Percentiles rank a stretch among this genome's conserved stretches.
phyloP scores from a whole-genome alignment of 2,888 invertebrate genomes.

The Dynastes maya region DNA sequence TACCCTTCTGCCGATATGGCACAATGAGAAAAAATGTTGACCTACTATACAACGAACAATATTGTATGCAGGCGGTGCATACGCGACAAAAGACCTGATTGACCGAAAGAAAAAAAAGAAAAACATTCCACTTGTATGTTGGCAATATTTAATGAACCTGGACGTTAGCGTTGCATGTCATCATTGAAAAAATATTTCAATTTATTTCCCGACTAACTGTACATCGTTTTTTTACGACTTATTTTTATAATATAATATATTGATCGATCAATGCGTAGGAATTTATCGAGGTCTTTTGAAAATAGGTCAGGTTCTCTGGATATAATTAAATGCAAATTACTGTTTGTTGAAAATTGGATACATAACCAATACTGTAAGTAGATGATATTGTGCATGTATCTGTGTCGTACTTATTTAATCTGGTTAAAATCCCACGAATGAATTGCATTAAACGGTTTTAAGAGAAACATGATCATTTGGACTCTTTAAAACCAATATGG shows the following conservation, averaged over 20 bases:
- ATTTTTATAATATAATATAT: conserved; percentile 21
- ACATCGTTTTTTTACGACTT: conserved; percentile 7
- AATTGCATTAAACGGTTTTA: background rate
- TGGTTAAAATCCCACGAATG: background rate
- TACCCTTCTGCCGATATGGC: conserved; percentile 13
- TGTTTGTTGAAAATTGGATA: background rate
- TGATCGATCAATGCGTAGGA: conserved; percentile 2
- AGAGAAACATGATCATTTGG: background rate
- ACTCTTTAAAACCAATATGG: too few species aligned
- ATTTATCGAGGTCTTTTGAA: background rate
- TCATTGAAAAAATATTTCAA: conserved; percentile 35
- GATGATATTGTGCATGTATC: background rate
- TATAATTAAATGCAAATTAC: background rate
- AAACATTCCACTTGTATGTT: conserved; percentile 31
- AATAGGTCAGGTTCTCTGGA: conserved; percentile 1
- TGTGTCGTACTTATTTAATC: background rate
- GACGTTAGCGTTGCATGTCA: conserved; percentile 24
- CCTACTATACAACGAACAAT: conserved; percentile 25
- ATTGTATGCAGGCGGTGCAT: conserved; percentile 30
- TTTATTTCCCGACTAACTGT: conserved; percentile 25
- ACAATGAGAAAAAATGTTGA: conserved; percentile 30
- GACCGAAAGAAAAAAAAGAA: conserved; percentile 30
- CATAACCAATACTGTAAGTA: background rate
- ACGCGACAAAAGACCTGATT: conserved; percentile 31
- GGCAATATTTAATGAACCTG: conserved; percentile 40